phyloP scores from a whole-genome alignment of 1,140 invertebrate species.

The Oryctes rhinoceros region DNA sequence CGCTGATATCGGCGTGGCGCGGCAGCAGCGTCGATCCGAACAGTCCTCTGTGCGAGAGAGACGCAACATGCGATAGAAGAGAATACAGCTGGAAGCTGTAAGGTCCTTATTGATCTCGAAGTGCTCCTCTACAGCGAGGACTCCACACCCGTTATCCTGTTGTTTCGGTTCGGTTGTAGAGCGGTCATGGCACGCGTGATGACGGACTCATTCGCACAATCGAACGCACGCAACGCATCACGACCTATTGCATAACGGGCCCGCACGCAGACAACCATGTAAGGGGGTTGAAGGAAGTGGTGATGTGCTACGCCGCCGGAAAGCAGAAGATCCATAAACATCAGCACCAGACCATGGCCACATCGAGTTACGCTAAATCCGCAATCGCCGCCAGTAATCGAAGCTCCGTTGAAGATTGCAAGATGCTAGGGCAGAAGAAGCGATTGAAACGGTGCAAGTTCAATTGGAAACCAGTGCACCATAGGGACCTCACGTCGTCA shows the following conservation, averaged over 20 bases:
- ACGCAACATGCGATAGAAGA: constrained; percentile 40
- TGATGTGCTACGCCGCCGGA: constrained; percentile 37
- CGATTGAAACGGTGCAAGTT: constrained; percentile 55
- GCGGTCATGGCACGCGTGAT: constrained; percentile 23
- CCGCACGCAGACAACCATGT: not conserved
- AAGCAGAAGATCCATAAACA: constrained; percentile 29
- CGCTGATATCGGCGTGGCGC: not conserved
- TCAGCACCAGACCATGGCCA: constrained; percentile 47
- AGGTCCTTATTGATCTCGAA: constrained; percentile 56
- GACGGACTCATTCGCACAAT: not conserved
- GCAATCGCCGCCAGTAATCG: not conserved
- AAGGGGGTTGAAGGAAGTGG: not conserved
- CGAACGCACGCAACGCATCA: not conserved
- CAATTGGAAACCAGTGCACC: constrained; percentile 48
- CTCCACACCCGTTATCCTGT: constrained; percentile 52
- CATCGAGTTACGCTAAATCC: constrained; percentile 49
- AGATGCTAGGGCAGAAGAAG: constrained; percentile 52
- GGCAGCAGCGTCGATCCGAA: not conserved
- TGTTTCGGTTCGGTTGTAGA: constrained; percentile 44
- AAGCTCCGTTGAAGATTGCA: constrained; percentile 43
- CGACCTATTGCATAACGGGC: constrained; percentile 16
- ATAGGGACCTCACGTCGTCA: constrained; percentile 45
- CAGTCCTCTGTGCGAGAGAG: constrained; percentile 36
- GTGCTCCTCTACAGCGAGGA: constrained; percentile 50
- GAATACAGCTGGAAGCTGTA: constrained; percentile 52